Percentiles rank a stretch among this genome's conserved stretches.
phyloP scores from a whole-genome alignment of 2,888 invertebrate species.

The Miltochrista miniata region DNA sequence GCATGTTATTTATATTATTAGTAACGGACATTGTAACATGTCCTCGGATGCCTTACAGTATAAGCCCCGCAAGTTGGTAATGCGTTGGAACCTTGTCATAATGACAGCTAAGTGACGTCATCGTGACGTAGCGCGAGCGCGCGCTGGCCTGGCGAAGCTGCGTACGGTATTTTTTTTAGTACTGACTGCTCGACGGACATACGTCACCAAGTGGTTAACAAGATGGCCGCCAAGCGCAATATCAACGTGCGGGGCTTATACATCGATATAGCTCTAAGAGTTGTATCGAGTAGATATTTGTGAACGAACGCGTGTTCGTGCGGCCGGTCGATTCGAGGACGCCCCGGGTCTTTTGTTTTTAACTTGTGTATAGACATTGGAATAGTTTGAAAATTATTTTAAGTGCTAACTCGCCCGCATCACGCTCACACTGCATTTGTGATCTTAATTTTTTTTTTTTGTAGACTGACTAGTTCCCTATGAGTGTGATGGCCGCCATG shows the following conservation, averaged over 20 bases:
- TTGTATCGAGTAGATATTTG: neutral
- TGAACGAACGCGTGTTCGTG: neutral
- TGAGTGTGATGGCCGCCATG: constrained; percentile 36
- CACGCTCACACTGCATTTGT: constrained; percentile 32
- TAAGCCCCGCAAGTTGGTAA: too few relatives aligned
- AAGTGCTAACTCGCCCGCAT: constrained; percentile 53
- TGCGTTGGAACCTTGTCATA: too few relatives aligned
- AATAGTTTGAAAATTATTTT: constrained; percentile 62
- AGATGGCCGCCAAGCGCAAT: too few relatives aligned
- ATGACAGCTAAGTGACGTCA: too few relatives aligned
- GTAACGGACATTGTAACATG: constrained; percentile 31
- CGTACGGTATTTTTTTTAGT: too few relatives aligned
- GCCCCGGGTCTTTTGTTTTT: constrained; percentile 68
- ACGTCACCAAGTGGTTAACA: too few relatives aligned
- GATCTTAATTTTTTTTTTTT: constrained; percentile 35
- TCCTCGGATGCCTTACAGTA: constrained; percentile 4
- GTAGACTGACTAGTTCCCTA: constrained; percentile 42
- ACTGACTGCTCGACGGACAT: too few relatives aligned
- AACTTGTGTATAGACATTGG: constrained; percentile 73
- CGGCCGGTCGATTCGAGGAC: constrained; percentile 36
- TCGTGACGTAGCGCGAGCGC: too few relatives aligned
- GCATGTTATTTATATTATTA: constrained; percentile 3
- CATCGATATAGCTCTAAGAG: too few relatives aligned
- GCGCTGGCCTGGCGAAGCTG: too few relatives aligned
- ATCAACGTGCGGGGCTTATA: too few relatives aligned